A percentile compares a stretch with the other conserved stretches of the same genome.
Evolutionary conservation across 1,140 invertebrate genomes (phyloP).

Genomic region (Papilio polyxenes): DNA sequence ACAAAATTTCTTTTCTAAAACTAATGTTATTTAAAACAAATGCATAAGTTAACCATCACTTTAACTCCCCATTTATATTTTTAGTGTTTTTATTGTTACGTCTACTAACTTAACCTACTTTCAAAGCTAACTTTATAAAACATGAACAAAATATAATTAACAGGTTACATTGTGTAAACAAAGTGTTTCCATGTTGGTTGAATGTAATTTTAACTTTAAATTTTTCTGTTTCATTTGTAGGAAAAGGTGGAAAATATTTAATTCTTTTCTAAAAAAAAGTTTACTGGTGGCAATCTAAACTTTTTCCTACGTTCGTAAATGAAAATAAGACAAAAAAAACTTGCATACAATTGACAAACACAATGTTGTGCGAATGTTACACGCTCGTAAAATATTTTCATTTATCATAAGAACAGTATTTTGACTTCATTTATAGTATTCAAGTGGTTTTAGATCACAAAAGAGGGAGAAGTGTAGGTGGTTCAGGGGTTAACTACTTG

Average conservation of each 20-base stretch:
- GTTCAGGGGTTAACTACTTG: too few species aligned
- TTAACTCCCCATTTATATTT: not conserved
- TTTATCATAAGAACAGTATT: not conserved
- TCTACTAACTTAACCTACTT: not conserved
- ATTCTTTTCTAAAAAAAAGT: not conserved
- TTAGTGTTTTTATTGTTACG: not conserved
- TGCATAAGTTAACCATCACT: too few species aligned
- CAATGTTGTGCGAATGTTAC: not conserved
- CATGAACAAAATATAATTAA: not conserved
- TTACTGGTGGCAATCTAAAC: not conserved
- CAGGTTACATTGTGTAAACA: not conserved
- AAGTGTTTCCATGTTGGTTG: not conserved
- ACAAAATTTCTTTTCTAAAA: too few species aligned
- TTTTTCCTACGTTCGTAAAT: not conserved
- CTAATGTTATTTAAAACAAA: too few species aligned
- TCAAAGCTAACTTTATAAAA: not conserved
- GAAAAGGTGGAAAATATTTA: not conserved
- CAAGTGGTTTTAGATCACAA: not conserved
- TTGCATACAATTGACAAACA: not conserved
- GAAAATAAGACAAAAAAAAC: not conserved
- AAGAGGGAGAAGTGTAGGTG: too few species aligned
- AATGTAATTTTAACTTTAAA: constrained; percentile 8
- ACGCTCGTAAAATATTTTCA: not conserved
- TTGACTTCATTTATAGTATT: not conserved
- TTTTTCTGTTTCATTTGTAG: not conserved